Percentiles rank a stretch among this genome's conserved stretches.
These are phyloP conservation scores for Heteropelma amictum DNA, from an alignment of 2,888 invertebrate species.

Conservation along the genomic window DNA sequence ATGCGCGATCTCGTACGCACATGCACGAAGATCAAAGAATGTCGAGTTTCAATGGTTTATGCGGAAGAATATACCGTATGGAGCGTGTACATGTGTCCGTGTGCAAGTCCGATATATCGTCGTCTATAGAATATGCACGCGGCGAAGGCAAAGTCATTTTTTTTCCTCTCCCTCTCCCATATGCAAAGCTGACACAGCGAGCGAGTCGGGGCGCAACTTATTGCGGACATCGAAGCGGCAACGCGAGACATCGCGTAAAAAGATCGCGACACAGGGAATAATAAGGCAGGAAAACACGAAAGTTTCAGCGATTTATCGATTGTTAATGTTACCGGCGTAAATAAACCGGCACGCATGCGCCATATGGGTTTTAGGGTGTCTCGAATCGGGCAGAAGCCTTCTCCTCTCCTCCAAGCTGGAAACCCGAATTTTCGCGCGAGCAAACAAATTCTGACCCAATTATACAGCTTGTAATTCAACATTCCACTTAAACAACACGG, in stretches of 20 bases:
- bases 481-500: too few relatives aligned
- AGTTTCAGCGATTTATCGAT: constrained; percentile 44
- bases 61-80: constrained; percentile 25
- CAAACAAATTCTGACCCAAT: too few relatives aligned
- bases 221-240: constrained; percentile 29
- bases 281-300: constrained; percentile 47
- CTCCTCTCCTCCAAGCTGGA: too few relatives aligned
- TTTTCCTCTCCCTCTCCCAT: constrained; percentile 6
- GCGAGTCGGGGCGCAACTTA: constrained; percentile 44
- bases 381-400: too few relatives aligned
- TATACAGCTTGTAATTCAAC: too few relatives aligned
- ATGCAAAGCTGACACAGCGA: constrained; percentile 23
- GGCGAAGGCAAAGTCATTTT: constrained; percentile 38
- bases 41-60: constrained; percentile 47
- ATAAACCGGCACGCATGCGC: not conserved
- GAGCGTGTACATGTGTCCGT: too few relatives aligned
- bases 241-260: constrained; percentile 26
- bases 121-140: constrained; percentile 25
- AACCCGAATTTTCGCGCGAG: too few relatives aligned
- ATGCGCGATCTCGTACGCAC: not conserved
- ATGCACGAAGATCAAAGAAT: constrained; percentile 33
- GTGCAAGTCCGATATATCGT: constrained; percentile 30
- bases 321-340: constrained; percentile 6
- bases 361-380: too few relatives aligned
- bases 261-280: constrained; percentile 52